phyloP scores from a whole-genome alignment of 2,113 vertebrate species.

The Eretmochelys imbricata region DNA sequence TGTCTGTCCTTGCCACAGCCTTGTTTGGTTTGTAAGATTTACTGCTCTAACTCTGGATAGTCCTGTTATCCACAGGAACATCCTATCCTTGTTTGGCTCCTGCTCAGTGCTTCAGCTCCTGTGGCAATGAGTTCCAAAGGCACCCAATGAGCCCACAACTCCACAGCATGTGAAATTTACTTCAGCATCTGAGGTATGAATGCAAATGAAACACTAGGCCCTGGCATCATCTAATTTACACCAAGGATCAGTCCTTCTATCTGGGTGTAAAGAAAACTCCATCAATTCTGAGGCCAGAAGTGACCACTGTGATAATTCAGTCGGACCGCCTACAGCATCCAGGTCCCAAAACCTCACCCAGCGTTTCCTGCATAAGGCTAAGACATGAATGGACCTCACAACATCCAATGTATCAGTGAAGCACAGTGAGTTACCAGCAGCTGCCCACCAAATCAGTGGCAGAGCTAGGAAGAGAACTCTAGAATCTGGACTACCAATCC shows the following conservation, averaged over 20 bases:
- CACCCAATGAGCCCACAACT: background rate
- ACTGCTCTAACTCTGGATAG: background rate
- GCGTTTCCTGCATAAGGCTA: background rate
- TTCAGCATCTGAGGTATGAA: background rate
- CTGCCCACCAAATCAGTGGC: background rate
- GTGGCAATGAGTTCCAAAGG: background rate
- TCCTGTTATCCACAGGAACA: background rate
- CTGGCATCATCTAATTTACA: background rate
- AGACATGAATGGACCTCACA: background rate
- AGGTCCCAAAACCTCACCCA: background rate
- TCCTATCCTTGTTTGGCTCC: background rate
- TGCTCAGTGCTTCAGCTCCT: background rate
- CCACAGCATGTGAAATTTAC: background rate
- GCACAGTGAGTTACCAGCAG: background rate
- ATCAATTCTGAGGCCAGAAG: background rate
- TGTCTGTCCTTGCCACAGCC: background rate
- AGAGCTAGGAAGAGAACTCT: background rate
- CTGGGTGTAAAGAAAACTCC: too few relatives aligned
- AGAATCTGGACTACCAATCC: background rate
- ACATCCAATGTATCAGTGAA: background rate
- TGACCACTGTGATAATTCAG: background rate
- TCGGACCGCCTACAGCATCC: background rate
- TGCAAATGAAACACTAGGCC: background rate
- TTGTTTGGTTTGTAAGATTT: background rate
- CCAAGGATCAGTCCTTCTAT: too few relatives aligned